phyloP scores from a whole-genome alignment of 1,140 invertebrate genomes.

The Drosophila ercepeae region DNA sequence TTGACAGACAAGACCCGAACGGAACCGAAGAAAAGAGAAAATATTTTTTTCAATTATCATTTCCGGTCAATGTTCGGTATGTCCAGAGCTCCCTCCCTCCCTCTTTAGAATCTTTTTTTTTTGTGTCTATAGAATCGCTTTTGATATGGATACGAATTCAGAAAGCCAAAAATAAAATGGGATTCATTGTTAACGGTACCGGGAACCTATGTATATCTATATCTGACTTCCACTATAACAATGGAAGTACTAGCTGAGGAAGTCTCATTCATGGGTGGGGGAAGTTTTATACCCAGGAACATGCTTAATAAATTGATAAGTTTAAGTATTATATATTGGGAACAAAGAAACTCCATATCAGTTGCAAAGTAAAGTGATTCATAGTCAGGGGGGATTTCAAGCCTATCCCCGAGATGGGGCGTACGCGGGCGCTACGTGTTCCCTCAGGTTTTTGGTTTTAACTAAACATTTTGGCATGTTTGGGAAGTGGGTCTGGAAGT shows the following conservation, averaged over 20 bases:
- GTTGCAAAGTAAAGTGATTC: slow-evolving; percentile 28
- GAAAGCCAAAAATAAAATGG: slow-evolving; percentile 40
- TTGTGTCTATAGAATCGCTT: slow-evolving; percentile 34
- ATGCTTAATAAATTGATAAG: slow-evolving; percentile 40
- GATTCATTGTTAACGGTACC: slow-evolving; percentile 43
- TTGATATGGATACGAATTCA: slow-evolving; percentile 46
- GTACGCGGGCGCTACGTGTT: slow-evolving; percentile 31
- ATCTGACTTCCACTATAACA: slow-evolving; percentile 17
- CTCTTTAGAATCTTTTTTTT: not conserved
- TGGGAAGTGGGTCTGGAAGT: slow-evolving; percentile 9
- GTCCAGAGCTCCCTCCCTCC: slow-evolving; percentile 23
- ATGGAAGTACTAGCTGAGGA: slow-evolving; percentile 53
- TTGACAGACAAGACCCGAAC: slow-evolving; percentile 37
- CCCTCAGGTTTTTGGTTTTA: slow-evolving; percentile 1
- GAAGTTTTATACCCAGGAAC: slow-evolving; percentile 15
- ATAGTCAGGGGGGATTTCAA: slow-evolving; percentile 5
- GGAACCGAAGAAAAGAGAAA: slow-evolving; percentile 58
- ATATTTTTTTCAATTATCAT: slow-evolving; percentile 78
- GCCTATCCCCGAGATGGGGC: not conserved
- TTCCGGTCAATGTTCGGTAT: slow-evolving; percentile 68
- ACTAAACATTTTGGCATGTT: slow-evolving; percentile 24
- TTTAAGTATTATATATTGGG: no score
- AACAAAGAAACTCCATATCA: slow-evolving; percentile 60
- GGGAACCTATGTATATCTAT: slow-evolving; percentile 2
- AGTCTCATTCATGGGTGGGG: slow-evolving; percentile 13